Evolutionary conservation across 2,888 invertebrate species (phyloP), one percentile per base, ranked within the genome.

Genomic region (Sclerodermus sp.): DNA sequence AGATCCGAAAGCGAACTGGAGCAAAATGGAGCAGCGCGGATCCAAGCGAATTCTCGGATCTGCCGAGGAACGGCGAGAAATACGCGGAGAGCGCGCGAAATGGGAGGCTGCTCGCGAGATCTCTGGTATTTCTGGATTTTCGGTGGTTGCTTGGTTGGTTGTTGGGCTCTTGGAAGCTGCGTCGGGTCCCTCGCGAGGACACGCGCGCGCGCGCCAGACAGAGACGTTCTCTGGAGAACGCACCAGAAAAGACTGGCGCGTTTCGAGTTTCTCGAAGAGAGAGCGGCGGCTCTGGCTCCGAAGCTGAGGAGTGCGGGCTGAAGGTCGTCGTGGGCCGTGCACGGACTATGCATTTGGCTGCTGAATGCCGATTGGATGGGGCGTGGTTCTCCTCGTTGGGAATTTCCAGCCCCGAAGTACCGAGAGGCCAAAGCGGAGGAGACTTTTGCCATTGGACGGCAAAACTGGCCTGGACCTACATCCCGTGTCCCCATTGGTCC

Each of bases 241-340:
- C 67, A 71, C 66, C 70, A 67, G 64, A 72, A 64, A 64, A 62
- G 67, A 74, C 74, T 74, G 74, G 61, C 64, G 58, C 37, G 39
- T 32, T 38, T 23, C 3, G 23, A 23, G 23, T 23, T 23, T 23
- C 23, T 23, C 4, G 8, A 42, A 45, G 43, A 39, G 23, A 23
- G 23, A 23, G 23, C 23, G 23, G 23, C 23, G n/a, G n/a, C n/a
- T n/a, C n/a, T n/a, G n/a, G n/a, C n/a, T n/a, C n/a, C n/a, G n/a
- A n/a, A n/a, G n/a, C n/a, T n/a, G n/a, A n/a, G n/a, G n/a, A n/a
- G n/a, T n/a, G n/a, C n/a, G n/a, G n/a, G n/a, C n/a, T n/a, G n/a
- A n/a, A n/a, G n/a, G n/a, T n/a, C n/a, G n/a, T n/a, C n/a, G n/a
- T n/a, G n/a, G n/a, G n/a, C n/a, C 23, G 23, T 23, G 4, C 3